These are phyloP conservation scores for Tenebrio molitor DNA, from an alignment of 1,140 invertebrate species.

Conservation along the genomic window DNA sequence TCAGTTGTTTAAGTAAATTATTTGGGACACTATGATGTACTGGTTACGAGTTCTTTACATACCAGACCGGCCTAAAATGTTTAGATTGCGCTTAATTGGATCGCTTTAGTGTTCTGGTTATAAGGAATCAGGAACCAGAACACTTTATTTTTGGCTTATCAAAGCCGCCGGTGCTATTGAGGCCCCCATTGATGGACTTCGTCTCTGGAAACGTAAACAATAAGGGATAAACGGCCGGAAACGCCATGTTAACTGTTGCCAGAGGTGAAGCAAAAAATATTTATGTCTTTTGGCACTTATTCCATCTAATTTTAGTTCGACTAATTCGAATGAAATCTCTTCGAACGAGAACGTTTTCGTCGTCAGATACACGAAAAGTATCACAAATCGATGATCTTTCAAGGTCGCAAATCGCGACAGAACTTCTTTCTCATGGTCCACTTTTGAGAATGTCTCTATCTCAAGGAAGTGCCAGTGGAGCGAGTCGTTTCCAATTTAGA, in stretches of 20 bases:
- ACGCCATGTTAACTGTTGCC: not conserved
- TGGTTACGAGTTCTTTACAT: no score
- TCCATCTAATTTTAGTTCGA: not conserved
- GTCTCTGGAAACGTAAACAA: not conserved
- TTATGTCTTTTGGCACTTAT: constrained; percentile 22
- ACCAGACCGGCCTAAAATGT: no score
- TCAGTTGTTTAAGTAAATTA: no score
- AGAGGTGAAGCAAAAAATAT: constrained; percentile 11
- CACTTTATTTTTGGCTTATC: constrained; percentile 28
- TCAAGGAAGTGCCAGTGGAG: constrained; percentile 20
- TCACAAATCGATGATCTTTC: not conserved
- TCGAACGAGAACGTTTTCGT: no score
- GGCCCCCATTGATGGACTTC: not conserved
- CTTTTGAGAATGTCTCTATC: not conserved
- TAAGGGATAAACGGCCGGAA: constrained; percentile 26
- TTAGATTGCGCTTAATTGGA: not conserved
- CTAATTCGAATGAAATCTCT: no score
- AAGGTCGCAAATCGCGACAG: no score
- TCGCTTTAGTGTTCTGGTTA: not conserved
- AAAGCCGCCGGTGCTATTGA: constrained; percentile 7
- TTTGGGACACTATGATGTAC: no score
- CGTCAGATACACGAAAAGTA: not conserved
- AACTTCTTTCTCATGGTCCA: constrained; percentile 25
- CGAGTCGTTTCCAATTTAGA: constrained; percentile 8
- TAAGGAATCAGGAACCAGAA: not conserved